Evolutionary conservation across 2,113 vertebrate genomes (phyloP), one percentile per base, ranked within the genome.

Genomic region (Chaetodon trifascialis): DNA sequence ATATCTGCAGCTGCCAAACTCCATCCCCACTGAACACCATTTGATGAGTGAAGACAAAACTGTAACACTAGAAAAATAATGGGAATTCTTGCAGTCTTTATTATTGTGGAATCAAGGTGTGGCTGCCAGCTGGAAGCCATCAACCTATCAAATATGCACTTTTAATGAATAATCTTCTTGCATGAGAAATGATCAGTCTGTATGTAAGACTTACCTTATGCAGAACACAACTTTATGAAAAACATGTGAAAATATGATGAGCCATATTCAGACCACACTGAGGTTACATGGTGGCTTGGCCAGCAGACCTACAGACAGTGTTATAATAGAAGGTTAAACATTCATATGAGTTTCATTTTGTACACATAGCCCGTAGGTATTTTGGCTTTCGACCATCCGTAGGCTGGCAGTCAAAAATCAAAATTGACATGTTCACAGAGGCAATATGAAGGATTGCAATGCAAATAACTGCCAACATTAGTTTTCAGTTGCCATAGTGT

Each of bases 1-100:
- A 56, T 23, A 51, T 62, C 55, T 25, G n/a, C 55, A 58, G 63
- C 64, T 66, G 19, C 34, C 54, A 54, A 46, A 63, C 49, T 44
- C 47, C 44, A 67, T 66, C 44, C 54, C 44, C 9, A 38, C 58
- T 59, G 21, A 62, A 62, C 55, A 56, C 21, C 47, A 40, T 70
- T 36, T 70, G 49, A 75, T 44, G 21, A 52, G 42, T 38, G n/a
- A 69, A 68, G 17, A 12, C 19, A 47, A 73, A 46, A 55, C 54
- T 49, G 12, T 4, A 49, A 62, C 30, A 11, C 11, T 63, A 2
- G n/a, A 14, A 17, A 64, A 34, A 55, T 54, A 68, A 44, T 42
- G 0, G 34, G 36, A 60, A 30, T 73, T 67, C 68, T 73, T 54
- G n/a, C 23, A 44, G n/a, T n/a, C n/a, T n/a, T n/a, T n/a, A n/a